A percentile compares a stretch with the other conserved stretches of the same genome.
Conservation (phyloP, 2,888 invertebrate species). For the Cryptops parisi region DNA sequence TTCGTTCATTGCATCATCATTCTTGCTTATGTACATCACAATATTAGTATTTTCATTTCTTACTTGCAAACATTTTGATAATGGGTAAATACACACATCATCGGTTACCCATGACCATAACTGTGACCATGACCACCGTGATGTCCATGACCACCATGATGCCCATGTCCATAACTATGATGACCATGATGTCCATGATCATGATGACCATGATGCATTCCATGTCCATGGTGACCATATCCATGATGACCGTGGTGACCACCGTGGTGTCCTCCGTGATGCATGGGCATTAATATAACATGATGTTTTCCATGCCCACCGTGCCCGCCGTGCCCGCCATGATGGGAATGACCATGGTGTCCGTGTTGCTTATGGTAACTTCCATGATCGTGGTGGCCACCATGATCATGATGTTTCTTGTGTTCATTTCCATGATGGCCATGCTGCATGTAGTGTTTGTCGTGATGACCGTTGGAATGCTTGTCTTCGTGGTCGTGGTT, state of each 20-base stretch:
- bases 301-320: too few relatives aligned
- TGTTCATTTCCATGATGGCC: slow-evolving; percentile 7
- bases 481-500: slow-evolving; percentile 12
- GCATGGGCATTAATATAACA: too few relatives aligned
- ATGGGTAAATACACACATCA: too few relatives aligned
- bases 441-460: slow-evolving; percentile 16
- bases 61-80: too few relatives aligned
- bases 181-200: background rate
- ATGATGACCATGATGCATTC: background rate
- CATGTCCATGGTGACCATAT: background rate
- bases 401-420: slow-evolving; percentile 12
- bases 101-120: too few relatives aligned
- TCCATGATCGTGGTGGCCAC: slow-evolving; percentile 13
- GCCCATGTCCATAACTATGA: background rate
- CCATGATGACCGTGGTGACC: too few relatives aligned
- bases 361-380: slow-evolving; percentile 5
- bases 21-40: too few relatives aligned
- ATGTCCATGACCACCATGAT: background rate
- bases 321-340: slow-evolving; percentile 5
- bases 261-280: too few relatives aligned
- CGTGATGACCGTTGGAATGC: slow-evolving; percentile 16
- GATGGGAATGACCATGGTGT: slow-evolving; percentile 1
- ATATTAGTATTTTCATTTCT: too few relatives aligned
- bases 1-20: too few relatives aligned
- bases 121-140: too few relatives aligned